These are phyloP conservation scores for Chrysopilus asiliformis DNA, from an alignment of 2,888 invertebrate species.

Conservation along the genomic window DNA sequence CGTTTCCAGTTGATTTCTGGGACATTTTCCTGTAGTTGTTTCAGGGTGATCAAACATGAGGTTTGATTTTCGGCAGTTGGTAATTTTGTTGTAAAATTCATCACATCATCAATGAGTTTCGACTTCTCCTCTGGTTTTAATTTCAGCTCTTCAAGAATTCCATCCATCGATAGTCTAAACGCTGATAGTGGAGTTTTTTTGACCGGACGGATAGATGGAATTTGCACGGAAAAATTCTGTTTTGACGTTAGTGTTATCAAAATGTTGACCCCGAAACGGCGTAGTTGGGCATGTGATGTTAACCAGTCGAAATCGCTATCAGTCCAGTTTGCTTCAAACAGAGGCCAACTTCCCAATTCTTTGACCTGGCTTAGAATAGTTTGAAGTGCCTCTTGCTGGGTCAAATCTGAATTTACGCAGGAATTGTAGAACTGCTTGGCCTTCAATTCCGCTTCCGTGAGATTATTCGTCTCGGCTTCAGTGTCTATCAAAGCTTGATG, in stretches of 20 bases:
- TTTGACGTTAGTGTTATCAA: neutral
- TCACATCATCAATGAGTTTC: neutral
- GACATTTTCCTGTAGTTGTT: neutral
- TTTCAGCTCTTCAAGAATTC: neutral
- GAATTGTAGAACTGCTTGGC: neutral
- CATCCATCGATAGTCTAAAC: too few relatives aligned
- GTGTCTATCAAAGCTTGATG: too few relatives aligned
- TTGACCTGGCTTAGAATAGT: neutral
- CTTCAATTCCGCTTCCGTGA: neutral
- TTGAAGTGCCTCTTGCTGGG: too few relatives aligned
- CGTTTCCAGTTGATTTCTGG: slow-evolving; percentile 2
- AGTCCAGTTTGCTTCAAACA: slow-evolving; percentile 1
- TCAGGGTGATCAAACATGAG: neutral
- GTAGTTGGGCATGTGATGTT: neutral
- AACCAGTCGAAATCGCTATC: slow-evolving; percentile 4
- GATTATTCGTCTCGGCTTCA: neutral
- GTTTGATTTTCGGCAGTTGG: neutral
- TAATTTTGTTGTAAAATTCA: slow-evolving; percentile 3
- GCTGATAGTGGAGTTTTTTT: too few relatives aligned
- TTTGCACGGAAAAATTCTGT: neutral
- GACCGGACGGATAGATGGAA: neutral
- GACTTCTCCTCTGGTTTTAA: neutral
- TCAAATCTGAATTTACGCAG: neutral
- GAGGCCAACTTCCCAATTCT: slow-evolving; percentile 3
- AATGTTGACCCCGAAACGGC: slow-evolving; percentile 1